Conservation (phyloP, 2,113 vertebrate species). For the Corythaeola cristata region DNA sequence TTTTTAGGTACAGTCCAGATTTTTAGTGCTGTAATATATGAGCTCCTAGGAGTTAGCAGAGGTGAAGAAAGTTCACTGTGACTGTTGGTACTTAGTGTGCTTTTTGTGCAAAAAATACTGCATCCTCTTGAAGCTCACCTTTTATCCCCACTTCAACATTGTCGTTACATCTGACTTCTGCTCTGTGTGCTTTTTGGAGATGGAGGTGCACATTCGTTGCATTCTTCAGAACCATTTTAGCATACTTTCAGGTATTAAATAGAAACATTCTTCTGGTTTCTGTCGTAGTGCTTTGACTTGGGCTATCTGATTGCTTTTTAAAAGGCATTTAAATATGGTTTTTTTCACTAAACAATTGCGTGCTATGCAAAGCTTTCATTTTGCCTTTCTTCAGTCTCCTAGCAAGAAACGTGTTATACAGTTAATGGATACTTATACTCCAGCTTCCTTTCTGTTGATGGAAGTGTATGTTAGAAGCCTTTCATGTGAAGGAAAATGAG, state of each 20-base stretch:
- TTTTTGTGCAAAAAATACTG: not conserved
- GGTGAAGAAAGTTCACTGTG: not conserved
- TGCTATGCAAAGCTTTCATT: not conserved
- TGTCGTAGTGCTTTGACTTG: not conserved
- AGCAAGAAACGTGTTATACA: not conserved
- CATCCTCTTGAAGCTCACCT: not conserved
- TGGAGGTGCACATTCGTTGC: rapidly evolving
- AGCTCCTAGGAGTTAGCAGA: not conserved
- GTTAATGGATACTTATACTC: not conserved
- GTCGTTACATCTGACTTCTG: not conserved
- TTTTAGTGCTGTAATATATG: not conserved
- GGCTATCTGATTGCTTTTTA: not conserved
- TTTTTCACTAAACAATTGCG: not conserved
- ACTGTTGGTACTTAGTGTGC: not conserved
- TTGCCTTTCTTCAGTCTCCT: not conserved
- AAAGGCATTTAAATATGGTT: not conserved
- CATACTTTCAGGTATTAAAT: not conserved
- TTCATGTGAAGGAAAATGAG: not conserved
- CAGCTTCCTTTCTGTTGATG: not conserved
- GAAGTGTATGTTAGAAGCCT: not conserved
- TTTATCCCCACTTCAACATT: not conserved
- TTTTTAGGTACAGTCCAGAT: not conserved
- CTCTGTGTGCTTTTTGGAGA: not conserved
- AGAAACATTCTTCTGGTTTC: not conserved
- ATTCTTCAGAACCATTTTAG: not conserved